Conservation (phyloP, 2,888 invertebrate species). For the Agrotis exclamationis region DNA sequence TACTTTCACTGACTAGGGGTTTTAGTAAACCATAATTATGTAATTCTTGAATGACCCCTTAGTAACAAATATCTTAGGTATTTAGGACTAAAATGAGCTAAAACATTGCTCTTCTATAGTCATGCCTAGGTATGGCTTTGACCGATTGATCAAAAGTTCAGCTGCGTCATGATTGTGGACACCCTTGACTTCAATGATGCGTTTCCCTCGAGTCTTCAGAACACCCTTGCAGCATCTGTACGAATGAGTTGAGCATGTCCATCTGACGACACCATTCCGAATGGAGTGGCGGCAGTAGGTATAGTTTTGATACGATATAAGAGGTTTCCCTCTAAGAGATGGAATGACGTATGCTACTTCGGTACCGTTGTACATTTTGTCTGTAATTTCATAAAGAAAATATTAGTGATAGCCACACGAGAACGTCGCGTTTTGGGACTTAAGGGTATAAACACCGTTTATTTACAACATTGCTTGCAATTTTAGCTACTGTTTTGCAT, state of each 20-base stretch:
- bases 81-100: background rate
- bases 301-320: constrained; percentile 83
- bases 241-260: constrained; percentile 88
- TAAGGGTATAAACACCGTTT: constrained; percentile 3
- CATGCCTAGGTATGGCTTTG: constrained; percentile 41
- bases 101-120: constrained; percentile 9
- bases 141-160: constrained; percentile 80
- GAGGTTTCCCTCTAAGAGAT: constrained; percentile 82
- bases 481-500: constrained; percentile 14
- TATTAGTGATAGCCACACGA: constrained; percentile 29
- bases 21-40: no score
- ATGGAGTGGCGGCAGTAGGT: constrained; percentile 84
- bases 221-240: constrained; percentile 87
- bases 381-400: constrained; percentile 44
- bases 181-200: constrained; percentile 84
- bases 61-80: background rate
- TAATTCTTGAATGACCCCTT: no score
- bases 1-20: no score
- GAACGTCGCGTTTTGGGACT: background rate
- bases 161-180: constrained; percentile 85
- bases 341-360: constrained; percentile 81
- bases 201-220: constrained; percentile 80
- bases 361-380: constrained; percentile 43
- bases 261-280: constrained; percentile 79
- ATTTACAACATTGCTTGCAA: constrained; percentile 13